Evolutionary conservation across 2,797 vertebrate genomes (phyloP).

Genomic region (Xenops minutus): DNA sequence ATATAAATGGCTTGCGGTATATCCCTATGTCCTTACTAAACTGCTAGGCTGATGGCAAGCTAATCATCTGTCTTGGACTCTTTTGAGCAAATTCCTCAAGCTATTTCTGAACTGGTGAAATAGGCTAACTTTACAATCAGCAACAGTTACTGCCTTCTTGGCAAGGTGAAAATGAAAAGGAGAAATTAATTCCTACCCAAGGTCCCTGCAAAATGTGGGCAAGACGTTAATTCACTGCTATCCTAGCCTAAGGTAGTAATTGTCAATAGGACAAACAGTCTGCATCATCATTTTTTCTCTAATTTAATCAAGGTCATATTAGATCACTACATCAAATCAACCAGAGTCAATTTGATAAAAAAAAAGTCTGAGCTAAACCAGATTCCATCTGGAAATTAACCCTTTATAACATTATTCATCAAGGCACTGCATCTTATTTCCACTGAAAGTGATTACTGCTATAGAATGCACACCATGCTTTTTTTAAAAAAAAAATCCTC

Average conservation of each 20-base stretch:
- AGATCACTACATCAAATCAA: slow-evolving; percentile 48
- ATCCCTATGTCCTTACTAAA: not conserved
- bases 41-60: not conserved
- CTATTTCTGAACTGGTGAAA: not conserved
- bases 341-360: slow-evolving; percentile 9
- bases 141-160: not conserved
- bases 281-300: slow-evolving; percentile 35
- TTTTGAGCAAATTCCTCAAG: not conserved
- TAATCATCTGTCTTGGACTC: not conserved
- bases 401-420: not conserved
- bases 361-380: not conserved
- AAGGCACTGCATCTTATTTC: not conserved
- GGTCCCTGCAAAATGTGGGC: not conserved
- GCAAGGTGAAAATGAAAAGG: slow-evolving; percentile 11
- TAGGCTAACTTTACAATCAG: not conserved
- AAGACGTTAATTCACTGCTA: not conserved
- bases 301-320: slow-evolving; percentile 44
- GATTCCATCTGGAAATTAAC: slow-evolving; percentile 26
- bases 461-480: not conserved
- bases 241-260: not conserved
- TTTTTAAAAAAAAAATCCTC: not conserved
- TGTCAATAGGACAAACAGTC: slow-evolving; percentile 33
- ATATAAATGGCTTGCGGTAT: not conserved
- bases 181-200: slow-evolving; percentile 33
- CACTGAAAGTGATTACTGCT: not conserved